phyloP scores from a whole-genome alignment of 2,113 vertebrate species.

The Anhinga rufa region DNA sequence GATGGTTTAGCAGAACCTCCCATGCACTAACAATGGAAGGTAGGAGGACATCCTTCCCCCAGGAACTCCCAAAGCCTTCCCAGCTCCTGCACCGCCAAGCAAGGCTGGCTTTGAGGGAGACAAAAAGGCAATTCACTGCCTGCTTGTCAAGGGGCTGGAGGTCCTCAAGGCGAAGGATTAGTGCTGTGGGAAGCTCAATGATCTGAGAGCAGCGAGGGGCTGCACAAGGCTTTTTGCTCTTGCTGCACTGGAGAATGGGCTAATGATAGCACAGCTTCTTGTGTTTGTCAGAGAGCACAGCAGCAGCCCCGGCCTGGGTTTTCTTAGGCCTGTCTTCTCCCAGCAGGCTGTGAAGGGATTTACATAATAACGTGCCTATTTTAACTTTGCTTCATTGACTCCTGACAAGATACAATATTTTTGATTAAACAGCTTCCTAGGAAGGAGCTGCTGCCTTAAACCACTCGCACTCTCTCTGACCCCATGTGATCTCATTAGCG shows the following conservation, averaged over 20 bases:
- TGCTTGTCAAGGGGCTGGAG: background rate
- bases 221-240: background rate
- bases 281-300: background rate
- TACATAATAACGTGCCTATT: background rate
- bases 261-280: background rate
- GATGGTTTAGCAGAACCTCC: background rate
- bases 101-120: background rate
- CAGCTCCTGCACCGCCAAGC: background rate
- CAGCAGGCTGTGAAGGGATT: background rate
- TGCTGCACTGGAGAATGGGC: background rate
- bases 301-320: background rate
- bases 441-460: conserved; percentile 14
- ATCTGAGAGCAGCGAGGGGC: background rate
- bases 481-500: background rate
- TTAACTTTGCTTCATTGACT: conserved; percentile 23
- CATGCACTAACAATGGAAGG: background rate
- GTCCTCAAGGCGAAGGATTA: background rate
- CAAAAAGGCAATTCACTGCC: background rate
- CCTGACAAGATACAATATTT: conserved; percentile 18
- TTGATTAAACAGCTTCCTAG: conserved; percentile 32
- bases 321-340: background rate
- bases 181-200: background rate
- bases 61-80: background rate
- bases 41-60: background rate
- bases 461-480: background rate